Evolutionary conservation across 2,888 invertebrate genomes (phyloP), one percentile per base, ranked within the genome.

Genomic region (Torymus auratus): DNA sequence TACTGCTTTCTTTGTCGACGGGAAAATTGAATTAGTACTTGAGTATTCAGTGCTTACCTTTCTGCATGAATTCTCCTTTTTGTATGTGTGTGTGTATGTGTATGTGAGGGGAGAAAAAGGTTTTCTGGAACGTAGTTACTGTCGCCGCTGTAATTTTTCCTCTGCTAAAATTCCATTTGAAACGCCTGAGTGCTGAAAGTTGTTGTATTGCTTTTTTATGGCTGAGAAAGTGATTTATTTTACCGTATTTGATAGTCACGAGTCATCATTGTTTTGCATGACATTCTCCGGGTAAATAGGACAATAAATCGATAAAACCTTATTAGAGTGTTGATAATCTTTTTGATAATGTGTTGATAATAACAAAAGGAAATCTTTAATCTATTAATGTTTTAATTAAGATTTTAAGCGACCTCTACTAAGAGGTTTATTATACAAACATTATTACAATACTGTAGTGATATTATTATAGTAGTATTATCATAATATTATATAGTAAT

Each of bases 11-110:
- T 68, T 67, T 53, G 58, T 56, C 67, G 23, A 7, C 15, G 62
- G 56, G 67, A 65, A 72, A 78, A 61, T 65, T 65, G 55, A 70
- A 75, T 80, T 65, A 60, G 62, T 71, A 7, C 60, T 75, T 50
- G n/a, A 71, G 75, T 50, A 74, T 79, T 64, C 28, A 14, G 53
- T 2, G 53, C 53, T 50, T 23, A 28, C 28, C 28, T 65, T 60
- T 71, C 17, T 65, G 52, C 52, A 53, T 60, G 50, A 68, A 50
- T 56, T 56, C 64, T 64, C 60, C 20, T 55, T 17, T 14, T 41
- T 41, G 3, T 5, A 4, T 28, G 3, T 2, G 0, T 4, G 41
- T 41, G 7, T 41, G 41, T 41, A 41, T 41, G 7, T 41, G 5
- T 41, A 7, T 7, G 7, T 41, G 28, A 28, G 7, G 41, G 41